A percentile compares a stretch with the other conserved stretches of the same genome.
Conservation (phyloP, 2,797 vertebrate species). For the Tokudaia tokunoshimensis region DNA sequence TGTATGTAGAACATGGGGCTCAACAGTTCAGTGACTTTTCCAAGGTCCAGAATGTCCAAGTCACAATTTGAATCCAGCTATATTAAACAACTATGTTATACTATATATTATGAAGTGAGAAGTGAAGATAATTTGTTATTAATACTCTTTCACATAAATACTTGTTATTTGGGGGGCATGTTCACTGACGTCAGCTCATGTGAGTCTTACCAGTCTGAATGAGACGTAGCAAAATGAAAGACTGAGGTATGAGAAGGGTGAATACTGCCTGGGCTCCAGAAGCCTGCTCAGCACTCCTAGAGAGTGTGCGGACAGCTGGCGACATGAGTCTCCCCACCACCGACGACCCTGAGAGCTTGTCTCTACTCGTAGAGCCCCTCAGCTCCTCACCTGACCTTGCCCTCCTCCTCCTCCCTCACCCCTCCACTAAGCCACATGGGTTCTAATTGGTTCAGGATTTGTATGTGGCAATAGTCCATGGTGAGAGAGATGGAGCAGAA, state of each 20-base stretch:
- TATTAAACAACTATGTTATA: not conserved
- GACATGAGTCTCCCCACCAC: not conserved
- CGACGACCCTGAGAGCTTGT: not conserved
- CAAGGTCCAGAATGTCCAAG: not conserved
- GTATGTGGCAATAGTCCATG: conserved; percentile 51
- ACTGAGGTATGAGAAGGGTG: not conserved
- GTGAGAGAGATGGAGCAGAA: conserved; percentile 64
- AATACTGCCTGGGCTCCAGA: not conserved
- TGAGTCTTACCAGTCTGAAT: not conserved
- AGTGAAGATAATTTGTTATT: not conserved
- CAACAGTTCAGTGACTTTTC: not conserved
- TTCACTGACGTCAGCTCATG: not conserved
- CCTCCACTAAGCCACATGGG: conserved; percentile 52
- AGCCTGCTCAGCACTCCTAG: not conserved
- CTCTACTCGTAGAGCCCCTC: conserved; percentile 32
- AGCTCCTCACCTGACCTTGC: conserved; percentile 41
- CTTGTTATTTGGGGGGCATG: conserved; percentile 11
- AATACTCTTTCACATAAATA: not conserved
- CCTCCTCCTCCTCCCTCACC: not conserved
- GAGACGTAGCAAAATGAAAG: conserved; percentile 4
- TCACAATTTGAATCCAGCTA: conserved; percentile 40
- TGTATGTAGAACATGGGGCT: not conserved
- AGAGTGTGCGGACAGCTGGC: not conserved
- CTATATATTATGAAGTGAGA: not conserved
- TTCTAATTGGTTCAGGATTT: conserved; percentile 58